Evolutionary conservation across 2,797 vertebrate genomes (phyloP), one percentile per base, ranked within the genome.

Genomic region (Rhinichthys osculus): DNA sequence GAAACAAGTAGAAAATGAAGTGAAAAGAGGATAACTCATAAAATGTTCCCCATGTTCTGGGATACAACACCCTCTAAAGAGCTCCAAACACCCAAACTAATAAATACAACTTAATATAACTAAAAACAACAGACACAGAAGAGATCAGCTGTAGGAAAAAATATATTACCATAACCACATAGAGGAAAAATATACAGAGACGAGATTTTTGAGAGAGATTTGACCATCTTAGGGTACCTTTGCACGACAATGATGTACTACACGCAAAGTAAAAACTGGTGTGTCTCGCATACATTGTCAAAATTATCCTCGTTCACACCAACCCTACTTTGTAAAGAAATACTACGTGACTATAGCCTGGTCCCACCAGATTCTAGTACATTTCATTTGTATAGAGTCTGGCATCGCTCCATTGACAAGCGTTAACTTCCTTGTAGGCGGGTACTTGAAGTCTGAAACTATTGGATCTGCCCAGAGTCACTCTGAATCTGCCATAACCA

Each of bases 21-120:
- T 77, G 21, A 77, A 35, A 72, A 77, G 50, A 77, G 30, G 6
- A 38, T n/a, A 77, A 54, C 73, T 76, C 21, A 76, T 76, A 77
- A 54, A 54, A 76, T n/a, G n/a, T n/a, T n/a, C n/a, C n/a, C n/a
- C 35, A 3, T 0, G 1, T 54, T 76, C 19, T 57, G 74, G 35
- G 35, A 59, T 10, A 59, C 21, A 40, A n/a, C 35, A n/a, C 21
- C 16, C 52, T 40, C 33, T n/a, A 40, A 78, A 59, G 74, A 59
- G 33, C 35, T 78, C 52, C 21, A 5, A 66, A 66, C n/a, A 27
- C 57, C 57, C 57, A 62, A n/a, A 59, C 13, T n/a, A 40, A 59
- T 78, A 40, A 40, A 38, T 7, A 40, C n/a, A 77, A 9, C 21
- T 14, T 57, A n/a, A 57, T 40, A 59, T 3, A 77, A 59, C 33